Percentiles rank a stretch among this genome's conserved stretches.
Conservation (phyloP, 2,888 invertebrate species). For the Cetonia aurata region DNA sequence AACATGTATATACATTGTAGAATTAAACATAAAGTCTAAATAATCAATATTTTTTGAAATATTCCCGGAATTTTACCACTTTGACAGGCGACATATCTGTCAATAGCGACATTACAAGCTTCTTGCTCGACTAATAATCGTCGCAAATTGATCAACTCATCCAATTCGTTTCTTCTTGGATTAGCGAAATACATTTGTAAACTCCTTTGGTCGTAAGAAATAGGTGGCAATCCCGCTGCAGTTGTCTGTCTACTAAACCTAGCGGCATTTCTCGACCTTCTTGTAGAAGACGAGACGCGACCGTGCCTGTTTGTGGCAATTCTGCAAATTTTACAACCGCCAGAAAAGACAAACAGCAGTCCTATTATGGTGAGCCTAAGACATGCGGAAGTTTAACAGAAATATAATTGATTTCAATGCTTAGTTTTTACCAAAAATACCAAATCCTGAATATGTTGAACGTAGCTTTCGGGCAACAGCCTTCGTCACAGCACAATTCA, state of each 20-base stretch:
- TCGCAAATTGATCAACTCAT: slow-evolving; percentile 32
- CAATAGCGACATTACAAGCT: slow-evolving; percentile 38
- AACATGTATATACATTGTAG: too few species aligned
- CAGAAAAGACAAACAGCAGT: slow-evolving; percentile 40
- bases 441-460: slow-evolving; percentile 46
- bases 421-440: slow-evolving; percentile 46
- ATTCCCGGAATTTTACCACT: slow-evolving; percentile 9
- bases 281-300: background rate
- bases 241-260: slow-evolving; percentile 2
- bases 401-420: background rate
- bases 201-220: slow-evolving; percentile 13
- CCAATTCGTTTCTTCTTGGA: slow-evolving; percentile 24
- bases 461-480: slow-evolving; percentile 45
- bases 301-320: background rate
- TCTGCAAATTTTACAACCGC: slow-evolving; percentile 39
- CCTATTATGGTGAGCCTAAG: slow-evolving; percentile 36
- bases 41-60: background rate
- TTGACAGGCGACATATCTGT: slow-evolving; percentile 42
- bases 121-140: slow-evolving; percentile 29
- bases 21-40: too few species aligned
- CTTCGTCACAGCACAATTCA: slow-evolving; percentile 47
- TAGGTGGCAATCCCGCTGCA: background rate
- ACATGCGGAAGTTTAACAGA: background rate
- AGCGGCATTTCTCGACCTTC: slow-evolving; percentile 5
- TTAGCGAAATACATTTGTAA: slow-evolving; percentile 33